These are phyloP conservation scores for human (Homo sapiens) DNA, from an alignment of 2,113 vertebrate species.

Conservation along the genomic window DNA sequence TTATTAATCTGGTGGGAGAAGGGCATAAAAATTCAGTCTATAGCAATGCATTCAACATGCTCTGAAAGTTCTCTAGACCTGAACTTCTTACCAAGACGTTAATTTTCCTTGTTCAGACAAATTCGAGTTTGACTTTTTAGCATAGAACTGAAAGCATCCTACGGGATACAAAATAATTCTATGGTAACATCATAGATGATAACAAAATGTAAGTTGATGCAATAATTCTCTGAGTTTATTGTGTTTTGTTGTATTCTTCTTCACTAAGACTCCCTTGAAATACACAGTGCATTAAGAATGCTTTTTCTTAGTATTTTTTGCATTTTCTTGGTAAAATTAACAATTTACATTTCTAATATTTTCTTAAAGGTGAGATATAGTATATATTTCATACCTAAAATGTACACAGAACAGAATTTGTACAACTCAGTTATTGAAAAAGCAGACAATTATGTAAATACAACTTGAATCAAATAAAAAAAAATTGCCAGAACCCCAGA, in stretches of 20 bases:
- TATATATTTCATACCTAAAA: neutral
- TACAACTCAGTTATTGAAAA: neutral
- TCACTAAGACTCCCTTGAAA: neutral
- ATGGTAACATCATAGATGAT: neutral
- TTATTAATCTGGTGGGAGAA: too few species aligned
- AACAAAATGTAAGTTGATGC: neutral
- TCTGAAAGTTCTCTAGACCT: neutral
- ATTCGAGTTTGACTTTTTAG: neutral
- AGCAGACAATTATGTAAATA: neutral
- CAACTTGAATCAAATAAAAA: neutral
- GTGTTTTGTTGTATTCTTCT: neutral
- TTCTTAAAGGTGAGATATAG: neutral
- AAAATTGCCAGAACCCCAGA: too few species aligned
- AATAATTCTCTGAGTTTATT: neutral
- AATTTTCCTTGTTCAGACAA: neutral
- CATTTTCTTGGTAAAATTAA: neutral
- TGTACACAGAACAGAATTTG: neutral
- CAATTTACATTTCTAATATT: neutral
- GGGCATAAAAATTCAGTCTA: neutral
- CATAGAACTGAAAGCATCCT: neutral
- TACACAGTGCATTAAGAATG: neutral
- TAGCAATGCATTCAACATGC: neutral
- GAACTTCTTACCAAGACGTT: neutral
- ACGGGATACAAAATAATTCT: neutral
- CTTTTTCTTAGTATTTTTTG: neutral